These are phyloP conservation scores for Homarus americanus DNA, from an alignment of 1,140 invertebrate species.

Conservation along the genomic window DNA sequence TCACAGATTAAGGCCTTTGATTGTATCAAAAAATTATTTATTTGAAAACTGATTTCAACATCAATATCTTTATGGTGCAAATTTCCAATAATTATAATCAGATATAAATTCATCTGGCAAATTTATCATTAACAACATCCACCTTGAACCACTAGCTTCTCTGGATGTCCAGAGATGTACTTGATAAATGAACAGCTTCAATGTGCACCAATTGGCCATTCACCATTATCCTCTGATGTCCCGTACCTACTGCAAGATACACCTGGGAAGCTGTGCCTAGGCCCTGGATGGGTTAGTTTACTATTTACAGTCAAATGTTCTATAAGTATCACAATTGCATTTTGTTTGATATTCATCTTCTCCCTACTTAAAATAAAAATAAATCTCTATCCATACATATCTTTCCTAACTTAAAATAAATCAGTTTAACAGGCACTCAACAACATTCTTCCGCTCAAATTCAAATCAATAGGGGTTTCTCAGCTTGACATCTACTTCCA, in stretches of 20 bases:
- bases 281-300: constrained; percentile 68
- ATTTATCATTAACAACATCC: not conserved
- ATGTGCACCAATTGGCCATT: not conserved
- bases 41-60: not conserved
- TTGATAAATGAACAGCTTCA: not conserved
- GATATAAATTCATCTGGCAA: not conserved
- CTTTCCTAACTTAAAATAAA: constrained; percentile 71
- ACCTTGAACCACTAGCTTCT: not conserved
- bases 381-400: constrained; percentile 72
- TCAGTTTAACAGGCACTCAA: constrained; percentile 67
- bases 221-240: not conserved
- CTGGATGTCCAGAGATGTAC: not conserved
- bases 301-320: constrained; percentile 70
- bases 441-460: constrained; percentile 58
- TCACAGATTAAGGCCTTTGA: not conserved
- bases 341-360: constrained; percentile 71
- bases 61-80: not conserved
- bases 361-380: constrained; percentile 72
- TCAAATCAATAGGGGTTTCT: constrained; percentile 61
- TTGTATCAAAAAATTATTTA: not conserved
- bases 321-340: constrained; percentile 71
- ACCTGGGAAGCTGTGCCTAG: constrained; percentile 42
- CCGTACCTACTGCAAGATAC: not conserved
- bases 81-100: too few relatives aligned
- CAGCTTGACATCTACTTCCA: constrained; percentile 61